Evolutionary conservation across 2,888 invertebrate species (phyloP).

Genomic region (Aethes cnicana): DNA sequence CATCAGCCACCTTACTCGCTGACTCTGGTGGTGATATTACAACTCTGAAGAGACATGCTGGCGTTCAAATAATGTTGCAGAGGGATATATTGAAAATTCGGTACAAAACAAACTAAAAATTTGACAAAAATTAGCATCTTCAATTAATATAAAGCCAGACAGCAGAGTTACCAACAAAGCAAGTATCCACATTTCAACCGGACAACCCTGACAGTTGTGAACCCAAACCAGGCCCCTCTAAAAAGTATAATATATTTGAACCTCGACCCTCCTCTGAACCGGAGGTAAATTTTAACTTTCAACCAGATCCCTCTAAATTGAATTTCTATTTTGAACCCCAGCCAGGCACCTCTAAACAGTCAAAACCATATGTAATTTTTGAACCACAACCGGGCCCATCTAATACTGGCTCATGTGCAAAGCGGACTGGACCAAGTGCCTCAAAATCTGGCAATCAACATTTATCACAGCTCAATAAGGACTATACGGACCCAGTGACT

Average conservation of each 20-base stretch:
- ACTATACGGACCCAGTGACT: background rate
- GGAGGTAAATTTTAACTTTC: too few species aligned
- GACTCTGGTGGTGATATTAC: constrained; percentile 8
- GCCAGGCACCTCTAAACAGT: background rate
- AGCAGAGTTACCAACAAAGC: background rate
- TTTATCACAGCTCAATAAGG: background rate
- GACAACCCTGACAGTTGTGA: background rate
- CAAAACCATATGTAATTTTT: background rate
- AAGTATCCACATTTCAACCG: background rate
- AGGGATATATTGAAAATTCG: too few species aligned
- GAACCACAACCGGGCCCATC: too few species aligned
- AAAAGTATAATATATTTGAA: too few species aligned
- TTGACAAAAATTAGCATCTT: background rate
- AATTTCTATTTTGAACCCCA: background rate
- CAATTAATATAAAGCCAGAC: background rate
- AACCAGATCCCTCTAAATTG: too few species aligned
- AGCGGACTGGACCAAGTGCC: background rate
- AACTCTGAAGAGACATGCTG: constrained; percentile 13
- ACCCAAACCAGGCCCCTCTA: too few species aligned
- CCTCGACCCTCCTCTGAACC: too few species aligned
- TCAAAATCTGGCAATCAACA: background rate
- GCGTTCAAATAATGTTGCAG: background rate
- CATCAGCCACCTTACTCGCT: constrained; percentile 7
- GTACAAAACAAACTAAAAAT: background rate
- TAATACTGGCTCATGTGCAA: too few species aligned